These are phyloP conservation scores for Salticus scenicus DNA, from an alignment of 2,888 invertebrate genomes.

Conservation along the genomic window DNA sequence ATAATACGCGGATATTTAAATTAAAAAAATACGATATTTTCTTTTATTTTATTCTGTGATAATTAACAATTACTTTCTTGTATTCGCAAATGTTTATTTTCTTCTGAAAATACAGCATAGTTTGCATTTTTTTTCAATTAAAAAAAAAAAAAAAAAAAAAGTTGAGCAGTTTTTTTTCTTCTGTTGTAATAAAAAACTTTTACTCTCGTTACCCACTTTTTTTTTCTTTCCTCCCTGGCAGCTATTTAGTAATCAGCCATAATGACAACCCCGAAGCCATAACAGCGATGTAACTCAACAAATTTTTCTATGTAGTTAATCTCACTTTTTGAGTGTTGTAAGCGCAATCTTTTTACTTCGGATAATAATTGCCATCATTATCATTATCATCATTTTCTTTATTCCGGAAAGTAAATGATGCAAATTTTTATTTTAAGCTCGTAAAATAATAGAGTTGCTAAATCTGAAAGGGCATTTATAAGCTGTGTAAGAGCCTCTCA, in stretches of 20 bases:
- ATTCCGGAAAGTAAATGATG: neutral
- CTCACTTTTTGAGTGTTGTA: slow-evolving; percentile 1
- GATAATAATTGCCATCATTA: slow-evolving; percentile 8
- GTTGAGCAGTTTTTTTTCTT: neutral
- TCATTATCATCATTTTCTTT: slow-evolving; percentile 4
- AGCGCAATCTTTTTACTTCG: neutral
- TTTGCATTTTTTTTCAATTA: neutral
- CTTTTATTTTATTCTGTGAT: neutral
- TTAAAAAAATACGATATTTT: too few species aligned
- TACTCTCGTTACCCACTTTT: too few species aligned
- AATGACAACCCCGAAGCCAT: slow-evolving; percentile 1
- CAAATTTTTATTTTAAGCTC: neutral
- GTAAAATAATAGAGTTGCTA: neutral
- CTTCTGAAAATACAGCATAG: neutral
- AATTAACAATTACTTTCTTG: neutral
- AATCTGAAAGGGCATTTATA: neutral
- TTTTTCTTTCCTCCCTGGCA: neutral
- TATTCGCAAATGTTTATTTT: neutral
- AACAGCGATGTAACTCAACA: slow-evolving; percentile 1
- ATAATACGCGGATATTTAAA: too few species aligned
- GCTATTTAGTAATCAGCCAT: slow-evolving; percentile 5
- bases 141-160: too few species aligned
- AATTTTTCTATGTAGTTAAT: slow-evolving; percentile 1
- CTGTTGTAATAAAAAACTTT: too few species aligned
- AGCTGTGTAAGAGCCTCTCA: neutral